phyloP scores from a whole-genome alignment of 2,797 vertebrate genomes.

The Premnoplex brunnescens region DNA sequence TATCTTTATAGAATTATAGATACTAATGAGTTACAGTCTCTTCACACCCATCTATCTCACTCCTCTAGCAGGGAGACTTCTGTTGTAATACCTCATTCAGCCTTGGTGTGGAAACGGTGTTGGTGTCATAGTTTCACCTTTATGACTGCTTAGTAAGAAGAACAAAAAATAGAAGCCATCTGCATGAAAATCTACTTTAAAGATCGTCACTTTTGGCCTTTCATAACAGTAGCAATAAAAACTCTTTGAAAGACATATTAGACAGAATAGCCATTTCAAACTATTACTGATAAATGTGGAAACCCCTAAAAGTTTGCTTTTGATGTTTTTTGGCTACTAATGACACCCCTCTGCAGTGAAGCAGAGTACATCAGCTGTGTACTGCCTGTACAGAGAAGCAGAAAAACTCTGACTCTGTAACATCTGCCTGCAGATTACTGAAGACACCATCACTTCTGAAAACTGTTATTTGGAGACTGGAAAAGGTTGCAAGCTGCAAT shows the following conservation, averaged over 20 bases:
- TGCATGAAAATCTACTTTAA: background rate
- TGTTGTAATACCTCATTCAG: background rate
- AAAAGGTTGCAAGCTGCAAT: background rate
- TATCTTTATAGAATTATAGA: background rate
- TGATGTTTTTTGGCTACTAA: background rate
- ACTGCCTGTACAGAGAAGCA: background rate
- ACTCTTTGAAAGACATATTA: background rate
- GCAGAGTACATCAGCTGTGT: background rate
- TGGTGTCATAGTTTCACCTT: background rate
- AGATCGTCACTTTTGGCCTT: background rate
- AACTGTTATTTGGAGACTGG: background rate
- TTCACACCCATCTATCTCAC: background rate
- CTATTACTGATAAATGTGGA: background rate
- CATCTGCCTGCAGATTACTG: background rate
- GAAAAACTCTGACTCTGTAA: background rate
- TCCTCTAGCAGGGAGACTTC: background rate
- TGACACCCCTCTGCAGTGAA: background rate
- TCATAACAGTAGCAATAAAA: background rate
- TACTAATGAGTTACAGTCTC: background rate
- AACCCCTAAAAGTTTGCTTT: background rate
- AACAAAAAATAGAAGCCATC: background rate
- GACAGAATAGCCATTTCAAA: background rate
- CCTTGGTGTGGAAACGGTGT: fast-evolving
- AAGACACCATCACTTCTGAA: background rate
- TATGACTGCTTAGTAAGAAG: background rate